Base-by-base conservation (phyloP, 2,113 vertebrate genomes). In the Narcine bancroftii region DNA sequence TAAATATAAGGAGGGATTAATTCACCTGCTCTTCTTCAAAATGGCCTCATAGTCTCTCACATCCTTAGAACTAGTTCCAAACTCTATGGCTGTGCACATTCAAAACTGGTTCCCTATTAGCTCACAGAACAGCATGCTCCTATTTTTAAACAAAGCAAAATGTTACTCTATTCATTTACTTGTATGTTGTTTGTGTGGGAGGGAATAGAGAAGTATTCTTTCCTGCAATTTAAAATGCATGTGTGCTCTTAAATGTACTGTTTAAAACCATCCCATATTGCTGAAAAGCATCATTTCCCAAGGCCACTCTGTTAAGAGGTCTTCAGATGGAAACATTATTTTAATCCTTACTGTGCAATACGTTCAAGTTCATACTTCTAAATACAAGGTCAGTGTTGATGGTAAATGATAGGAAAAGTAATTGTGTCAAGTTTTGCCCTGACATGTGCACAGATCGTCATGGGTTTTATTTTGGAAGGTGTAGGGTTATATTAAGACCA, bases 321-420 rank as follows among this genome's bases (percentile, higher is more conserved):
- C 11, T 83, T 83, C 33, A 50, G 45, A 47, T 56, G 10, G 29
- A 15, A 83, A 53, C 36, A 75, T 77, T 42, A 83, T 60, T 63
- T 15, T 21, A 60, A 85, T 56, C 33, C 5, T 85, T 85, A 6
- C 3, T 85, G 50, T 36, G 50, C 29, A 87, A 60, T 60, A 87
- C n/a, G 60, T 36, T 36, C 15, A 36, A 60, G 6, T 21, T 13
- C n/a, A 36, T 9, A 87, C 6, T 60, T 60, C 50, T 60, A 60
- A 60, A 60, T 87, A 60, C 81, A 81, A 85, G 33, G 50, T 87
- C 53, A 87, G n/a, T 56, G 7, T 87, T 60, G 81, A 87, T 56
- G 33, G 81, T 63, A n/a, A 17, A 60, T 87, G 53, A n/a, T 87
- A 39, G 36, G 6, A 60, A 87, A 63, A 87, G 6, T 19, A 33